Base-by-base conservation (phyloP, 1,140 invertebrate genomes). In the Calliphora vicina region DNA sequence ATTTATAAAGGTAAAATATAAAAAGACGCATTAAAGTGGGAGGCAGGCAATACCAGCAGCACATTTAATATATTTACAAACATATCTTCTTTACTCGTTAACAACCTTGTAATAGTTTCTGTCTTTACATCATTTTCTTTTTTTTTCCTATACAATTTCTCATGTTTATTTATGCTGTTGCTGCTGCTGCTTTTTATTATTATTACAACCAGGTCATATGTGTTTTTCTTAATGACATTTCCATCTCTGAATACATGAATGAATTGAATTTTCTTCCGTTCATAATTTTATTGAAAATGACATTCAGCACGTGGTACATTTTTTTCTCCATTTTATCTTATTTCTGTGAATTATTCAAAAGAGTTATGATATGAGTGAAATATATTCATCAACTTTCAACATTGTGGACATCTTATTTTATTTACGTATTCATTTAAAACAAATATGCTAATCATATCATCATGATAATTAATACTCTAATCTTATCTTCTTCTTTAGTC, bases 101-200 rank as follows among this genome's bases (percentile, higher is more conserved):
- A 57, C n/a, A 67, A 67, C 61, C 61, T 67, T 67, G 61, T 67
- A 67, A 67, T 67, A 67, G 61, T 67, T 67, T 67, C n/a, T 23
- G n/a, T 23, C 25, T 57, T 57, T 57, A 57, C 50, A 17, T 57
- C 13, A 57, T 57, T 57, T 57, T 57, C 15, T 17, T 57, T 57
- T 57, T 57, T 57, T 57, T 17, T 57, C 17, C 4, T 13, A 17
- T 35, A 35, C 10, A 35, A 15, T 57, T 57, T 25, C 23, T 67
- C 8, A 23, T 23, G 20, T 4, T 67, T 67, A 23, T 20, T 20
- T 67, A 57, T 57, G n/a, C n/a, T n/a, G n/a, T n/a, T n/a, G n/a
- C n/a, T n/a, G n/a, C n/a, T n/a, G n/a, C n/a, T n/a, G n/a, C n/a
- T n/a, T n/a, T n/a, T n/a, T n/a, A n/a, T n/a, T n/a, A n/a, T 57